Conservation (phyloP, 2,113 vertebrate genomes). For the Rhinoderma darwinii region DNA sequence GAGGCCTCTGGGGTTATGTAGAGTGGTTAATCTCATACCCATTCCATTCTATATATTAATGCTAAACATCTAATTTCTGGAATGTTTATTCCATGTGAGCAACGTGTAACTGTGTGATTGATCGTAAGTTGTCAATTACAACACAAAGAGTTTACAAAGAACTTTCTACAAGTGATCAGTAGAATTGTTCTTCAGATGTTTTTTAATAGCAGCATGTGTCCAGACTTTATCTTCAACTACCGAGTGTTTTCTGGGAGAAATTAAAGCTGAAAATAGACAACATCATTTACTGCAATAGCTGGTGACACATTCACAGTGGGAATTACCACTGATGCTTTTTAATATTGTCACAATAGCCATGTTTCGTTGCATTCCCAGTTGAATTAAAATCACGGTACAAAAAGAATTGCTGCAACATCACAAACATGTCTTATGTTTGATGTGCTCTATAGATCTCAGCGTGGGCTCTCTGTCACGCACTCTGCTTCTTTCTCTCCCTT, state of each 20-base stretch:
- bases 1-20: not conserved
- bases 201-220: constrained; percentile 50
- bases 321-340: not conserved
- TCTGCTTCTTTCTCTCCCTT: constrained; percentile 13
- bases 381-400: constrained; percentile 43
- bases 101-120: not conserved
- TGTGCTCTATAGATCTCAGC: constrained; percentile 45
- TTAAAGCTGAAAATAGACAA: not conserved
- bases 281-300: not conserved
- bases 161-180: constrained; percentile 32
- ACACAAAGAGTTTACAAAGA: constrained; percentile 16
- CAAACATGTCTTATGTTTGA: constrained; percentile 41
- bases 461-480: constrained; percentile 22
- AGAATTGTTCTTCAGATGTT: constrained; percentile 22
- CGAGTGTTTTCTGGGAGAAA: not conserved
- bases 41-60: not conserved
- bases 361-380: constrained; percentile 45
- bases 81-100: not conserved
- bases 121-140: not conserved
- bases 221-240: constrained; percentile 16
- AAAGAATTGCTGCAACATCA: constrained; percentile 45
- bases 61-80: not conserved
- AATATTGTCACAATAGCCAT: constrained; percentile 41
- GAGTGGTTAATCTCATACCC: not conserved
- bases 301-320: not conserved